Conservation (phyloP, 2,888 invertebrate genomes). For the Encarsia formosa region DNA sequence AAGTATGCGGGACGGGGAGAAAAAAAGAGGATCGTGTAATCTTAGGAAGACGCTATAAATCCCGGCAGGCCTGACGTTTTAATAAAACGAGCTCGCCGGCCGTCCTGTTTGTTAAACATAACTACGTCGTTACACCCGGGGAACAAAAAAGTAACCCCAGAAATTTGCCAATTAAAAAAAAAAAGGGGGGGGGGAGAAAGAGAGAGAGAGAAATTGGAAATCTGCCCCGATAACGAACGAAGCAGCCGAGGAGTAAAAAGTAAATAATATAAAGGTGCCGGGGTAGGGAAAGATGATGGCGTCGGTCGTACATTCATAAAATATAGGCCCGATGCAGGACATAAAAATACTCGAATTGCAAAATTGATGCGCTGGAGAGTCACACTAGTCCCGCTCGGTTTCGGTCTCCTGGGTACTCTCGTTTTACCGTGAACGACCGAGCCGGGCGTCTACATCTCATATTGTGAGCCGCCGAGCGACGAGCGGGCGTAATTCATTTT, state of each 20-base stretch:
- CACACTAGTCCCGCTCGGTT: not conserved
- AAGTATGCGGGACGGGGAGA: not conserved
- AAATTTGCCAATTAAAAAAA: too few relatives aligned
- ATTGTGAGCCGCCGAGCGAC: constrained; percentile 47
- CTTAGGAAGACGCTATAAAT: too few relatives aligned
- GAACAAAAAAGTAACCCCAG: too few relatives aligned
- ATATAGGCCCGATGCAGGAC: constrained; percentile 37
- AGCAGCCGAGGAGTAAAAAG: too few relatives aligned
- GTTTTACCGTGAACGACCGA: constrained; percentile 41
- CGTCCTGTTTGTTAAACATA: too few relatives aligned
- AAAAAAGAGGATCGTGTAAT: not conserved
- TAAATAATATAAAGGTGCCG: not conserved
- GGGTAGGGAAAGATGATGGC: not conserved
- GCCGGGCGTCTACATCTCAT: constrained; percentile 38
- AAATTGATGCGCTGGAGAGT: constrained; percentile 45
- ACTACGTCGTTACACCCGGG: too few relatives aligned
- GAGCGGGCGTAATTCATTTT: constrained; percentile 52
- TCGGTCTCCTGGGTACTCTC: constrained; percentile 47
- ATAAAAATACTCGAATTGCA: constrained; percentile 53
- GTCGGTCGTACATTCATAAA: constrained; percentile 36
- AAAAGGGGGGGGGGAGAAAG: not conserved
- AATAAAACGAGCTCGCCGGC: too few relatives aligned
- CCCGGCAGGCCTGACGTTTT: too few relatives aligned
- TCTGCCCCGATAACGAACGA: not conserved
- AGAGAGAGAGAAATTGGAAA: not conserved